Evolutionary conservation across 2,797 vertebrate species (phyloP).

Genomic region (Sebastes steindachneri): DNA sequence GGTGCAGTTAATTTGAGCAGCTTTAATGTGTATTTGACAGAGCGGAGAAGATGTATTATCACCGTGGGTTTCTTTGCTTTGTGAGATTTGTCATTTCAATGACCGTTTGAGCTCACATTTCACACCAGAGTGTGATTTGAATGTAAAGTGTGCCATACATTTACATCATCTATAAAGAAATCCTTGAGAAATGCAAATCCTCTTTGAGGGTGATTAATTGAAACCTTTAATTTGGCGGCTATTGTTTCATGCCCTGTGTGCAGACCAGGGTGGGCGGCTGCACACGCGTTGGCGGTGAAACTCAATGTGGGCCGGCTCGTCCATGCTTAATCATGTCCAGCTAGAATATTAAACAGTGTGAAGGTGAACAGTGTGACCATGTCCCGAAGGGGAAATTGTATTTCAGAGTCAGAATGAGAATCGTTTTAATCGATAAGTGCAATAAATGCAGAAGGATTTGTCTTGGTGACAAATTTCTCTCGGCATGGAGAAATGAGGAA

Average conservation of each 20-base stretch:
- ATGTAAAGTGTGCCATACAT: slow-evolving; percentile 68
- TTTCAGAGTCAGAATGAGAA: slow-evolving; percentile 33
- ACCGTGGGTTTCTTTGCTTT: slow-evolving; percentile 64
- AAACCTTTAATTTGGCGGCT: slow-evolving; percentile 62
- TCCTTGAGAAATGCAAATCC: slow-evolving; percentile 63
- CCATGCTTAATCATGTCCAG: slow-evolving; percentile 48
- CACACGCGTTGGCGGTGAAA: slow-evolving; percentile 30
- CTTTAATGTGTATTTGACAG: slow-evolving; percentile 72
- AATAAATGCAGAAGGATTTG: slow-evolving; percentile 14
- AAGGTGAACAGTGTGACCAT: slow-evolving; percentile 68
- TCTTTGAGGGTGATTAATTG: slow-evolving; percentile 67
- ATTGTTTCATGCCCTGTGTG: slow-evolving; percentile 59
- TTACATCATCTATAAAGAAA: slow-evolving; percentile 47
- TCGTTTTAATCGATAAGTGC: slow-evolving; percentile 26
- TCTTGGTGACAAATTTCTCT: slow-evolving; percentile 18
- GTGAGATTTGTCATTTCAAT: slow-evolving; percentile 72
- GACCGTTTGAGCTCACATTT: slow-evolving; percentile 64
- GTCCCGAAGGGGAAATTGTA: slow-evolving; percentile 49
- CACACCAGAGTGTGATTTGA: slow-evolving; percentile 66
- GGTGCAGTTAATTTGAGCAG: slow-evolving; percentile 65
- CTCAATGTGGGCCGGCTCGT: slow-evolving; percentile 35
- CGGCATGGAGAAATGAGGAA: not conserved
- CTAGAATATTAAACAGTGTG: slow-evolving; percentile 61
- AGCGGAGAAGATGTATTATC: slow-evolving; percentile 74
- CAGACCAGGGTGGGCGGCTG: slow-evolving; percentile 44